phyloP scores from a whole-genome alignment of 2,888 invertebrate genomes.

The Eupelmus urozonus region DNA sequence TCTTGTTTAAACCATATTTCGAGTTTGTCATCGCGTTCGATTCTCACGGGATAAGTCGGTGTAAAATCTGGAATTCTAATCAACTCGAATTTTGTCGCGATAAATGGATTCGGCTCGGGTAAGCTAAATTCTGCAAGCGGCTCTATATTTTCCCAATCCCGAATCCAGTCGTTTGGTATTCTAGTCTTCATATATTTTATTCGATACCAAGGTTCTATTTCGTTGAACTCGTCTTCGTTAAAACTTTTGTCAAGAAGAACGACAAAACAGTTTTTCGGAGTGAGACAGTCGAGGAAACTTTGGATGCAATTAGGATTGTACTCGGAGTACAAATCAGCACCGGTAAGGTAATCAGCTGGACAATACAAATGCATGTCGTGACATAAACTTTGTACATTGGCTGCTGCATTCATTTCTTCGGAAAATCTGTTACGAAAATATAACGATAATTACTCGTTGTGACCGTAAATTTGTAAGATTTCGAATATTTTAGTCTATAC shows the following conservation, averaged over 20 bases:
- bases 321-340: constrained; percentile 85
- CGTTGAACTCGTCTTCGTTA: constrained; percentile 69
- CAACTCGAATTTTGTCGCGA: constrained; percentile 84
- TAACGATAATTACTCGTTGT: constrained; percentile 4
- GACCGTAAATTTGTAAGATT: neutral
- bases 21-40: constrained; percentile 79
- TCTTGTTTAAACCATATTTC: constrained; percentile 93
- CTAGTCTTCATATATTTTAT: constrained; percentile 85
- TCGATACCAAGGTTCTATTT: constrained; percentile 90
- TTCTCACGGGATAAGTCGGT: constrained; percentile 80
- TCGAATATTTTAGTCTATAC: constrained; percentile 58
- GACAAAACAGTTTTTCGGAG: constrained; percentile 84
- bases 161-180: constrained; percentile 82
- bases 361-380: constrained; percentile 90
- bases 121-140: constrained; percentile 82
- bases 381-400: constrained; percentile 87
- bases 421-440: constrained; percentile 81
- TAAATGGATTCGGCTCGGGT: constrained; percentile 85
- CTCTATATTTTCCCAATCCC: constrained; percentile 81
- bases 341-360: constrained; percentile 87
- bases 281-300: constrained; percentile 81
- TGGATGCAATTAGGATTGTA: constrained; percentile 85
- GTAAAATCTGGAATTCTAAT: constrained; percentile 75
- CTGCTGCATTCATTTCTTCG: constrained; percentile 84
- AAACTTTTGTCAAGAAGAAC: constrained; percentile 84